Percentiles rank a stretch among this genome's conserved stretches.
Evolutionary conservation across 2,888 invertebrate genomes (phyloP).

Genomic region (Subacronicta megacephala): DNA sequence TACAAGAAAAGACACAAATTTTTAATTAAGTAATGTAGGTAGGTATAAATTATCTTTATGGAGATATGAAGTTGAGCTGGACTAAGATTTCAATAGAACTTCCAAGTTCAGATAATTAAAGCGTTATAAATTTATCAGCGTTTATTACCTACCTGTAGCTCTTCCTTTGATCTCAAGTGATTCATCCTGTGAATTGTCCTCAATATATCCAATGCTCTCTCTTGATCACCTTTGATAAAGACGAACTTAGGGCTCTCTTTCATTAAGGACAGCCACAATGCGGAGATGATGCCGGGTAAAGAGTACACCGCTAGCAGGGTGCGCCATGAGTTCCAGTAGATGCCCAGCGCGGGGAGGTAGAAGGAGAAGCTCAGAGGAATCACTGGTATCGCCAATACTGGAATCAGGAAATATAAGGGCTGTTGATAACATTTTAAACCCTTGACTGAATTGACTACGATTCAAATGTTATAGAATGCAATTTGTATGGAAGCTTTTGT

Average conservation of each 20-base stretch:
- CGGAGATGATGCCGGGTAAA: constrained; percentile 90
- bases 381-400: constrained; percentile 91
- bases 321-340: constrained; percentile 92
- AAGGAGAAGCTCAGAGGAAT: constrained; percentile 88
- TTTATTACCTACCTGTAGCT: constrained; percentile 72
- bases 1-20: constrained; percentile 38
- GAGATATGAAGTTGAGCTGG: too few relatives aligned
- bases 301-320: constrained; percentile 91
- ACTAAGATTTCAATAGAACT: too few relatives aligned
- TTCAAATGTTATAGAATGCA: too few relatives aligned
- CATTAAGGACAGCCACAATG: constrained; percentile 87
- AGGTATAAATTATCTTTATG: too few relatives aligned
- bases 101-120: too few relatives aligned
- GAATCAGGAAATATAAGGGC: constrained; percentile 34
- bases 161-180: constrained; percentile 56
- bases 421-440: too few relatives aligned
- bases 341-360: constrained; percentile 74
- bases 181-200: constrained; percentile 73
- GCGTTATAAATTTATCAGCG: too few relatives aligned
- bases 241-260: constrained; percentile 95
- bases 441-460: too few relatives aligned
- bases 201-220: constrained; percentile 86
- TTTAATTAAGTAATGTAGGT: too few relatives aligned
- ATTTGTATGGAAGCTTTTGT: too few relatives aligned
- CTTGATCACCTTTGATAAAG: constrained; percentile 88